Base-by-base conservation (phyloP, 2,888 invertebrate species). In the Thyatira batis region DNA sequence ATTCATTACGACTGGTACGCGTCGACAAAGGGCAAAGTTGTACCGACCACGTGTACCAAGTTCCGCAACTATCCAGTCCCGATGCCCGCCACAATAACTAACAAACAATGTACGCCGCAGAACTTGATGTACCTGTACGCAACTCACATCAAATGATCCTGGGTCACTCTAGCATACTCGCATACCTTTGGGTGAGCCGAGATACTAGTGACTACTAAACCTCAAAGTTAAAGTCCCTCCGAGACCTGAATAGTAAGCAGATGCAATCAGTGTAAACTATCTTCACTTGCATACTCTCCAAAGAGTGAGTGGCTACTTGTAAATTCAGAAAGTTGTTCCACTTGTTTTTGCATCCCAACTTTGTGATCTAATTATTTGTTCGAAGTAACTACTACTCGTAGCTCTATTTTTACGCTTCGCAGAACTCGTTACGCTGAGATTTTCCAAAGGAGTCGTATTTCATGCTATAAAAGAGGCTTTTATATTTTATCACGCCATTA, bases 231-330 rank as follows among this genome's bases (percentile, higher is more conserved):
- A 39, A 39, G 53, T 57, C 53, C 57, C 46, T 9, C 68, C 56
- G 49, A 52, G 45, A 39, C 20, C 52, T 65, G 69, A 71, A 69
- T 69, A 70, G 39, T 61, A 71, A 69, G 65, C 65, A 68, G 67
- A 57, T 61, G 68, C 68, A 70, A 67, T 48, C 48, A 27, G 20
- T 27, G 48, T 48, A 48, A 48, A 48, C 10, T 20, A 48, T 65
- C 71, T 67, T 51, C 65, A 50, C 54, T 58, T 55, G 63, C 59
- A 68, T 69, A 46, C 23, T 13, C 17, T 20, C 10, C 10, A 8
- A 39, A 39, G 39, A 39, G 39, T 39, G 39, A 39, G 39, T 39
- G 17, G 39, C 39, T 39, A 17, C 39, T 39, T 39, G 17, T 3
- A 17, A 39, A 39, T 39, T 39, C 39, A 17, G 17, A 39, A 39